phyloP scores from a whole-genome alignment of 2,888 invertebrate genomes.

The Buathra laborator region DNA sequence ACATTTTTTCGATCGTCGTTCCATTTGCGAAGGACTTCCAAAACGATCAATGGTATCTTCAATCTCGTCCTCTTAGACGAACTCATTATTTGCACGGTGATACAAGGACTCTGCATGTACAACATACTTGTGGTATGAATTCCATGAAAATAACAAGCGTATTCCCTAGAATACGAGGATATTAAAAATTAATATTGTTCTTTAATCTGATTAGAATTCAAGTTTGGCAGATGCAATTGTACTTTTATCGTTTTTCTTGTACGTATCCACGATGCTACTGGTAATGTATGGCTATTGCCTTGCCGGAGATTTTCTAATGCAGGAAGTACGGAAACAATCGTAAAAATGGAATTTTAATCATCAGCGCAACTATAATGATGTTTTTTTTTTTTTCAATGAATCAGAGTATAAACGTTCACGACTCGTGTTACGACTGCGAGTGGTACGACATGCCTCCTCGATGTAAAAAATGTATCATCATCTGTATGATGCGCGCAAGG shows the following conservation, averaged over 20 bases:
- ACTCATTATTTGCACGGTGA: background rate
- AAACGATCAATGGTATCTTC: background rate
- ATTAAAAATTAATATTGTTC: background rate
- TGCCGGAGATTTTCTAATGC: background rate
- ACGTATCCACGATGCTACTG: background rate
- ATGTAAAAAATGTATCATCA: background rate
- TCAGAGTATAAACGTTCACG: background rate
- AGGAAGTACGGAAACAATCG: background rate
- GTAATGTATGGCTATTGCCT: background rate
- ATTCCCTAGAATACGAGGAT: background rate
- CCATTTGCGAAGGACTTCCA: background rate
- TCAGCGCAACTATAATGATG: background rate
- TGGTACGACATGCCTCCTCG: conserved; percentile 1
- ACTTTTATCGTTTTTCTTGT: background rate
- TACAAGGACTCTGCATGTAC: background rate
- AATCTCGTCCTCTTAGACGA: conserved; percentile 7
- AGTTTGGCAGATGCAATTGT: background rate
- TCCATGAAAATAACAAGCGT: background rate
- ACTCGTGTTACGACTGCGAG: background rate
- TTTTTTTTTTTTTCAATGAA: background rate
- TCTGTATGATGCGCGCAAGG: background rate
- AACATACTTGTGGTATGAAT: conserved; percentile 4
- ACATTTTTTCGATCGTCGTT: background rate
- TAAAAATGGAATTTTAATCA: background rate
- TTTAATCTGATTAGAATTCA: background rate